Evolutionary conservation across 2,113 vertebrate genomes (phyloP).

Genomic region (Pygoscelis antarcticus): DNA sequence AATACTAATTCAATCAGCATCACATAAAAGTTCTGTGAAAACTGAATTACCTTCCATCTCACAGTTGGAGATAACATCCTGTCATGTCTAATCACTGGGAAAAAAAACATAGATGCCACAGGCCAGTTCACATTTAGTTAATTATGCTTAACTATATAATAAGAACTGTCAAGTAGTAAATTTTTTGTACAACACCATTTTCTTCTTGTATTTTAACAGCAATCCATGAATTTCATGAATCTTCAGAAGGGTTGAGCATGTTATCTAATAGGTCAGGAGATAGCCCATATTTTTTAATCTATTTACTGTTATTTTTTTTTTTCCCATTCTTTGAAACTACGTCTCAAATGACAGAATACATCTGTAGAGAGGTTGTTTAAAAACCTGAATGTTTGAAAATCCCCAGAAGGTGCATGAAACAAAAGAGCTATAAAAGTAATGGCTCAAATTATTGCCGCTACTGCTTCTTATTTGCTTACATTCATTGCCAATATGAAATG

Average conservation of each 20-base stretch:
- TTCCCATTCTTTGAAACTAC: not conserved
- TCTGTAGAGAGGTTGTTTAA: not conserved
- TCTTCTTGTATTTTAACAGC: constrained; percentile 14
- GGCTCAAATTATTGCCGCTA: not conserved
- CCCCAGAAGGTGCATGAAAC: not conserved
- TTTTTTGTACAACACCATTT: constrained; percentile 9
- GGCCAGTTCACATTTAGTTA: constrained; percentile 30
- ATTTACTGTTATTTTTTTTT: not conserved
- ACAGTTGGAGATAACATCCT: constrained; percentile 67
- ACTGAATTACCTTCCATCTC: constrained; percentile 66
- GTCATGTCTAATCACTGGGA: constrained; percentile 53
- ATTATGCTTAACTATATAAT: constrained; percentile 48
- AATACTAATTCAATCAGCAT: constrained; percentile 63
- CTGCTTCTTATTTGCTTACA: not conserved
- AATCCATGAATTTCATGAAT: not conserved
- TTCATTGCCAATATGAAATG: not conserved
- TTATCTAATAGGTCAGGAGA: not conserved
- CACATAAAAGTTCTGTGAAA: constrained; percentile 65
- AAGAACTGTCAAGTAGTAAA: constrained; percentile 50
- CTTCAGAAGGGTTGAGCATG: not conserved
- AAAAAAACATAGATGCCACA: constrained; percentile 49
- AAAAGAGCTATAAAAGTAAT: not conserved
- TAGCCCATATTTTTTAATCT: not conserved
- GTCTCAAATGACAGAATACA: not conserved
- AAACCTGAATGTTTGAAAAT: not conserved